Evolutionary conservation across 2,888 invertebrate genomes (phyloP), one percentile per base, ranked within the genome.

Genomic region (Agrochola circellaris): DNA sequence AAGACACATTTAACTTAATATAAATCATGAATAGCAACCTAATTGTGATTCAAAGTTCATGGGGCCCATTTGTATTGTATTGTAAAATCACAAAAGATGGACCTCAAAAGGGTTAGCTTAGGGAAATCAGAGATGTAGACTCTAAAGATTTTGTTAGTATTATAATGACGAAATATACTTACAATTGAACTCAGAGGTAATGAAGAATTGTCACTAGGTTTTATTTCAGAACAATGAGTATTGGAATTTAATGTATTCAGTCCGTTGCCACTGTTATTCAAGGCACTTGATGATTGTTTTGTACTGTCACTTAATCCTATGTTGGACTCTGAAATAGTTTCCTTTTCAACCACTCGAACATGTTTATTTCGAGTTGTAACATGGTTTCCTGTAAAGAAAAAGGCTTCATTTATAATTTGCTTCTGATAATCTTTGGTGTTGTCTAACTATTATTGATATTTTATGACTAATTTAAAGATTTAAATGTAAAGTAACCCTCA

Each of bases 371-470:
- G 87, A 48, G 76, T 84, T 74, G 90, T 88, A 30, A 80, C 79
- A 87, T 92, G 91, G 75, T 90, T 91, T 17, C 94, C 94, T 94
- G 91, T 62, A 90, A 86, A 38, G 23, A 65, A 7, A 45, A 62
- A 38, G 4, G 42, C 6, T 60, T 20, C 4, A 26, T n/a, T 69
- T 42, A 42, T n/a, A 13, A 54, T 30, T 34, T 60, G 23, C 1
- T 51, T 30, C 26, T 38, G 0, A 38, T 3, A 17, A 42, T 54
- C 15, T 38, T 6, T 51, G 3, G 11, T 51, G 7, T 60, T 58
- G 11, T 60, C 30, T 78, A 8, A 11, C 13, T 3, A 20, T 30
- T 30, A 2, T 3, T 60, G 13, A 20, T 38, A 42, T 20, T 67
- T 30, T 3, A 20, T 42, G 9, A 60, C n/a, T 30, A n/a, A 48